Base-by-base conservation (phyloP, 2,797 vertebrate species). In the Arnoldichthys spilopterus region DNA sequence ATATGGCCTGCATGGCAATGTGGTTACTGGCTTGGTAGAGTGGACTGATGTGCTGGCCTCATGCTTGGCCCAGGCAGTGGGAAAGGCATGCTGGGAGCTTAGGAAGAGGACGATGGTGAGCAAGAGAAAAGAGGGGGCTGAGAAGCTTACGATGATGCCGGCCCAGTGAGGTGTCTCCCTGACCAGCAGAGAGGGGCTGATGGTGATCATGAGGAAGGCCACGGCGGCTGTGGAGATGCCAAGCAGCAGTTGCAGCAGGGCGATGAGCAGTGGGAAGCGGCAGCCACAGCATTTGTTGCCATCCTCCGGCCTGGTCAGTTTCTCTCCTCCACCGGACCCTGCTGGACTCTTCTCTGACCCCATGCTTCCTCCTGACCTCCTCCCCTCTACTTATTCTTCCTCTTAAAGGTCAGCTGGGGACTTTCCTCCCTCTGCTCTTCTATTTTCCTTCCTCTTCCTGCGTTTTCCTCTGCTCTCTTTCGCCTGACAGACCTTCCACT, bases 131-230 rank as follows among this genome's bases (percentile, higher is more conserved):
- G 73, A 53, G 47, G 32, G 12, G 24, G 22, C 28, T 32, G 66
- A 70, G 56, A 90, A 93, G 95, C 98, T 99, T 99, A 99, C 98
- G 90, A 95, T 93, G 89, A 99, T 97, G 87, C 98, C 98, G 90
- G 97, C 97, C 98, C 98, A 99, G 91, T 97, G 94, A 69, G 98
- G 98, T 76, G 98, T 97, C 94, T 98, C 97, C 89, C 98, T 93
- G 93, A 93, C 90, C 87, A 93, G 91, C 87, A 99, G 92, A 64
- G 97, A 98, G 85, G 96, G 90, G 89, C 96, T 98, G 94, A 94
- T 78, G 90, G 92, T 89, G 83, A 94, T 90, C 96, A 95, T 97
- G 59, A 98, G 91, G 92, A 99, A 97, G 91, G 96, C 97, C 95
- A 99, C 88, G 73, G 89, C 94, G 18, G 94, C 90, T 56, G 97